Base-by-base conservation (phyloP, 1,140 invertebrate genomes). In the Chironomus striatipennis region DNA sequence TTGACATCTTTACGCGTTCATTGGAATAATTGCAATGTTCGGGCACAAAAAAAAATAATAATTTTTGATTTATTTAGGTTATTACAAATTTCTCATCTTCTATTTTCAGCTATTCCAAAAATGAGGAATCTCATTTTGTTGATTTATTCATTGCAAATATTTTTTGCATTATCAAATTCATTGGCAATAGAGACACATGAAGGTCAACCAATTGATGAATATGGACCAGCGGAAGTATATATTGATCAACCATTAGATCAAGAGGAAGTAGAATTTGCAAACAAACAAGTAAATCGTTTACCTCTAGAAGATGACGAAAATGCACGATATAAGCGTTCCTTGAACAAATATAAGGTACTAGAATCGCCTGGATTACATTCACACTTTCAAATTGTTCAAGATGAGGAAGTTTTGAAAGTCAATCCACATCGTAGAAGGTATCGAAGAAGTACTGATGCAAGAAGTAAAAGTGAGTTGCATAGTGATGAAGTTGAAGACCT, bases 1-100 rank as follows among this genome's bases (percentile, higher is more conserved):
- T 70, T 70, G 65, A 70, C 65, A 70, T 70, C 65, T 70, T 70
- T 70, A 21, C 17, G 65, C 65, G 65, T 9, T 70, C 65, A 70
- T 18, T 70, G 65, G 65, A 70, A 70, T 70, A 20, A 70, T 70
- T 70, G 18, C 24, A 34, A 34, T 34, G 24, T 34, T 34, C 24
- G 5, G 24, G 24, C 65, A 21, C 65, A 70, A 57, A 57, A 57
- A 12, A 12, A 2, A n/a, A n/a, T n/a, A n/a, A 20, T 70, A 70
- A 7, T 9, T n/a, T 12, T n/a, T 57, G 47, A 57, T n/a, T 57
- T 57, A 57, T 57, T 57, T 57, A n/a, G 47, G 47, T 57, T 12
- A 57, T n/a, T 57, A 57, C 5, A 57, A 57, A 57, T 57, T 5
- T 57, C 12, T 57, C 8, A 15, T n/a, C 47, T 57, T 57, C 15